Evolutionary conservation across 1,140 invertebrate genomes (phyloP), one percentile per base, ranked within the genome.

Genomic region (Dendrolimus punctatus): DNA sequence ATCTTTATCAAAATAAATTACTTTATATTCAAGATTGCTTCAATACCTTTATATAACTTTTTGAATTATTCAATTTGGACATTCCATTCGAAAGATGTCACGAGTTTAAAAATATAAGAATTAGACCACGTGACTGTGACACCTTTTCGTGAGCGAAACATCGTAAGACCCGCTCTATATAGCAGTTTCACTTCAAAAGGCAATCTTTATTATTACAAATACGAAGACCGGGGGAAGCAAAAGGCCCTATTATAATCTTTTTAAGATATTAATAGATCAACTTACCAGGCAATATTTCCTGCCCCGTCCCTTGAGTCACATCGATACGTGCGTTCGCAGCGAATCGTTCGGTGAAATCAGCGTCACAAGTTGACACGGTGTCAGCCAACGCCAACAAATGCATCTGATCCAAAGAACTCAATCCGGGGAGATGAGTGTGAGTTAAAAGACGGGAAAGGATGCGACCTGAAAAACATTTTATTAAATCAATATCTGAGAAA

Each of bases 381-480:
- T 99, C 98, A 36, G 98, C 98, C 23, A 99, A 80, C 5, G 98
- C 98, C 6, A 99, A 84, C 38, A 99, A 88, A 87, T 99, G 98
- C 98, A 99, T 99, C 83, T 99, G 99, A 87, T 99, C 99, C 36
- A 99, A 90, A 73, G 96, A 98, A 4, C 97, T 98, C 5, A 99
- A 87, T 0, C 98, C 98, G 1, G 98, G 98, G 10, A 99, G 88
- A 84, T 99, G 98, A 2, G 96, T 98, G 80, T 99, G 97, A 0
- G 98, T 99, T 7, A 99, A 88, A 10, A 99, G 89, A 4, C 96
- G 91, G 0, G 96, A 96, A 6, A 99, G 84, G 0, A 95, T 87
- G 49, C 93, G 88, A 51, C 92, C 91, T 89, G 85, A 5, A 68
- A 57, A 59, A 49, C 39, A 23, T 23, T 41, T 58, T 48, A 43